Evolutionary conservation across 2,113 vertebrate genomes (phyloP).

Genomic region (Phyllopteryx taeniolatus): DNA sequence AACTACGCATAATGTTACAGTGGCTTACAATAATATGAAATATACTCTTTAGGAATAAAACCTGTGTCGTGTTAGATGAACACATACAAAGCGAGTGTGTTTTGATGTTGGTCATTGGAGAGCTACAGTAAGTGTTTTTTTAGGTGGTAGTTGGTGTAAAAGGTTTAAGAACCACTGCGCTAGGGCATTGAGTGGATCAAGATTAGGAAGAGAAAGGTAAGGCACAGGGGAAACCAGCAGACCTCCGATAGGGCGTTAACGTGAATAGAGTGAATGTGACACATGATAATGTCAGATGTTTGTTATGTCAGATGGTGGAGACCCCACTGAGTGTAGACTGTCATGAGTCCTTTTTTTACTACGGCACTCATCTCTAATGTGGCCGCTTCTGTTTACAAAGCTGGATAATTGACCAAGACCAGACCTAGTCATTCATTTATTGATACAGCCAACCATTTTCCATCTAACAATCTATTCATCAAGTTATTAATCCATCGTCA

Average conservation of each 20-base stretch:
- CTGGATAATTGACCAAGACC: not conserved
- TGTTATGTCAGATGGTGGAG: conserved; percentile 4
- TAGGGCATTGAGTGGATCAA: not conserved
- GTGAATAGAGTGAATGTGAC: not conserved
- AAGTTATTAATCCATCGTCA: not conserved
- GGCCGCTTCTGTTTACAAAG: not conserved
- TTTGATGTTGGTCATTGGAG: no score
- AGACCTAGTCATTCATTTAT: not conserved
- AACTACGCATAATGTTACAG: no score
- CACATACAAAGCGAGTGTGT: no score
- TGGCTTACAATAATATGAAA: no score
- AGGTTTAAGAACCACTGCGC: not conserved
- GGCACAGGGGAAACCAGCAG: no score
- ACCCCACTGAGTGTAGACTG: not conserved
- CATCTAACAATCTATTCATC: not conserved
- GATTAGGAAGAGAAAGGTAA: not conserved
- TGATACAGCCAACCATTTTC: not conserved
- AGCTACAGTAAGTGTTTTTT: no score
- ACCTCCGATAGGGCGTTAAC: not conserved
- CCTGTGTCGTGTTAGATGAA: no score
- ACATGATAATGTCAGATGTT: not conserved
- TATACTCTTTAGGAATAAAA: no score
- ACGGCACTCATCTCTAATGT: not conserved
- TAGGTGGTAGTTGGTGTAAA: no score
- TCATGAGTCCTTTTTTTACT: not conserved